Evolutionary conservation across 2,113 vertebrate species (phyloP), one percentile per base, ranked within the genome.

Genomic region (Camelus dromedarius): DNA sequence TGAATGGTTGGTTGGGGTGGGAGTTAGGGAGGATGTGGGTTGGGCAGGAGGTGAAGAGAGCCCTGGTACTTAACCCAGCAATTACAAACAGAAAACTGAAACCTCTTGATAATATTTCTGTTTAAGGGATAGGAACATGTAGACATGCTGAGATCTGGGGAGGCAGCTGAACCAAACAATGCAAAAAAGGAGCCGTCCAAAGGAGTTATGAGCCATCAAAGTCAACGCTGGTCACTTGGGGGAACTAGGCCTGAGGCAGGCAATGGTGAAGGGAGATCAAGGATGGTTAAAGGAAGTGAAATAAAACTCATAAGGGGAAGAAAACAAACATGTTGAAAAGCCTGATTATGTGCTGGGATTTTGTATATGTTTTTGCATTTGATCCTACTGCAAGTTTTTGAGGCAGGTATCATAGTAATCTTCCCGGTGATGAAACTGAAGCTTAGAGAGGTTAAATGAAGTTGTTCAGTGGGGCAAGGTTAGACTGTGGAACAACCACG

Each of bases 11-110:
- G 38, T 92, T 58, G 18, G 3, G 6, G 46, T 84, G 56, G 70
- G 83, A 81, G 52, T 76, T 80, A 64, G 46, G 32, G 86, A 96
- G 77, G 85, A 79, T 80, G 30, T 92, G 58, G 82, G 70, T 54
- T 58, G 79, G 73, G 16, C 54, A 38, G 76, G 70, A 83, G 79
- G 89, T 60, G 54, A 89, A 76, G 89, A 82, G 77, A 89, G 77
- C 13, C 13, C 77, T 81, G 70, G 58, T 73, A 38, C 42, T 70
- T 64, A 92, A 62, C 22, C n/a, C 24, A 77, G 89, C 19, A 89
- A 90, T 83, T 79, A 67, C 64, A n/a, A 69, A 58, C 50, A 92
- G 76, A 93, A 88, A 76, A 50, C 38, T 3, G 22, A 82, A 93
- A 50, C 6, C 35, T 84, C 77, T 73, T 67, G 81, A 52, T 84